phyloP scores from a whole-genome alignment of 2,113 vertebrate genomes.

The Alouatta palliata region DNA sequence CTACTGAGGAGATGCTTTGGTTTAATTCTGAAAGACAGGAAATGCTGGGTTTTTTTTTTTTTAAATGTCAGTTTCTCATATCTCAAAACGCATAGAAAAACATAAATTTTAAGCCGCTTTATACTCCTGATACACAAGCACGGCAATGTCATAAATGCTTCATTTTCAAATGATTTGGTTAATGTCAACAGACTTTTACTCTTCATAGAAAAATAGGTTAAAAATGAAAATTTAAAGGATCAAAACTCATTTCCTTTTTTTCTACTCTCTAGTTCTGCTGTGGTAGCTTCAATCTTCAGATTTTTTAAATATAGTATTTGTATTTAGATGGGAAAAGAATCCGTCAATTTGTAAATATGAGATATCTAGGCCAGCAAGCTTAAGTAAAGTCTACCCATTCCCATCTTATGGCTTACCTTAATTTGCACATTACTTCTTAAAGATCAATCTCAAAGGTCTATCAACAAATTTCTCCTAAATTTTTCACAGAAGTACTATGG shows the following conservation, averaged over 20 bases:
- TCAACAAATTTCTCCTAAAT: slow-evolving; percentile 47
- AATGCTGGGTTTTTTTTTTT: slow-evolving; percentile 51
- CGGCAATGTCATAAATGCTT: slow-evolving; percentile 63
- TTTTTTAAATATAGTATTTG: slow-evolving; percentile 43
- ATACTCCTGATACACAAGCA: slow-evolving; percentile 71
- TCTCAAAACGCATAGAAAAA: slow-evolving; percentile 76
- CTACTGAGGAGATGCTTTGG: not conserved
- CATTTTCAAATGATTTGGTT: slow-evolving; percentile 71
- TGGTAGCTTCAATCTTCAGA: slow-evolving; percentile 53
- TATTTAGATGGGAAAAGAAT: slow-evolving; percentile 53
- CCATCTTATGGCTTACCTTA: not conserved
- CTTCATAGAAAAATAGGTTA: slow-evolving; percentile 64
- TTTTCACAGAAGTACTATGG: slow-evolving; percentile 55
- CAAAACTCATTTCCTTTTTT: not conserved
- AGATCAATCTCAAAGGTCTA: slow-evolving; percentile 14
- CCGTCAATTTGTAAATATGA: slow-evolving; percentile 15
- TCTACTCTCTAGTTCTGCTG: slow-evolving; percentile 53
- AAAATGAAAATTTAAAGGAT: slow-evolving; percentile 59
- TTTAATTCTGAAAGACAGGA: slow-evolving; percentile 62
- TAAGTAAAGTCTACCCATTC: slow-evolving; percentile 8
- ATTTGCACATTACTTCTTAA: slow-evolving; percentile 59
- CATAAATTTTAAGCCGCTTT: slow-evolving; percentile 64
- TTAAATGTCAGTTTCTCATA: slow-evolving; percentile 63
- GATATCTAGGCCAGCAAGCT: not conserved
- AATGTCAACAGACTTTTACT: slow-evolving; percentile 62